phyloP scores from a whole-genome alignment of 2,888 invertebrate genomes.

The Yponomeuta malinellus region DNA sequence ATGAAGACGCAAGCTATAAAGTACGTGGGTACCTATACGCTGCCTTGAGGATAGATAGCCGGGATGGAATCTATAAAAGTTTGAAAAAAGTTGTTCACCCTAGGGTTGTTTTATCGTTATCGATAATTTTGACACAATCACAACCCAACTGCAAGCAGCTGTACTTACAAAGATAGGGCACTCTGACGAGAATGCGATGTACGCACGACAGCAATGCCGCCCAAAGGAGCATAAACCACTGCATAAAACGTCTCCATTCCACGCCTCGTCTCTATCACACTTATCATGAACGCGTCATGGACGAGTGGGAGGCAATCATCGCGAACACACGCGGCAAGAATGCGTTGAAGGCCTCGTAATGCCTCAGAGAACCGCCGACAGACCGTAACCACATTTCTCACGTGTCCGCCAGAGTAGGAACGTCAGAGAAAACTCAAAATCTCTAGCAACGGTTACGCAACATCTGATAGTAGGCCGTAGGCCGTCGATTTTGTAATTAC shows the following conservation, averaged over 20 bases:
- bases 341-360: constrained; percentile 27
- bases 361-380: constrained; percentile 25
- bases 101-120: background rate
- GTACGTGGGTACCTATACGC: background rate
- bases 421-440: constrained; percentile 14
- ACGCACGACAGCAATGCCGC: constrained; percentile 27
- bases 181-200: constrained; percentile 21
- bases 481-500: constrained; percentile 20
- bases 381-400: constrained; percentile 29
- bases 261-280: constrained; percentile 26
- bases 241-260: constrained; percentile 39
- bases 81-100: background rate
- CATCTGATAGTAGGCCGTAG: constrained; percentile 8
- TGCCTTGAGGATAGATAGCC: background rate
- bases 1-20: constrained; percentile 7
- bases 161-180: constrained; percentile 17
- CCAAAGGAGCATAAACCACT: constrained; percentile 35
- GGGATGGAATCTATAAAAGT: background rate
- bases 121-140: background rate
- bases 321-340: constrained; percentile 33
- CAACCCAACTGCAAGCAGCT: background rate
- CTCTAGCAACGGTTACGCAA: background rate
- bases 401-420: constrained; percentile 25
- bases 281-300: constrained; percentile 29
- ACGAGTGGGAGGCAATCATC: constrained; percentile 32